Evolutionary conservation across 1,140 invertebrate genomes (phyloP).

Genomic region (Penaeus chinensis): DNA sequence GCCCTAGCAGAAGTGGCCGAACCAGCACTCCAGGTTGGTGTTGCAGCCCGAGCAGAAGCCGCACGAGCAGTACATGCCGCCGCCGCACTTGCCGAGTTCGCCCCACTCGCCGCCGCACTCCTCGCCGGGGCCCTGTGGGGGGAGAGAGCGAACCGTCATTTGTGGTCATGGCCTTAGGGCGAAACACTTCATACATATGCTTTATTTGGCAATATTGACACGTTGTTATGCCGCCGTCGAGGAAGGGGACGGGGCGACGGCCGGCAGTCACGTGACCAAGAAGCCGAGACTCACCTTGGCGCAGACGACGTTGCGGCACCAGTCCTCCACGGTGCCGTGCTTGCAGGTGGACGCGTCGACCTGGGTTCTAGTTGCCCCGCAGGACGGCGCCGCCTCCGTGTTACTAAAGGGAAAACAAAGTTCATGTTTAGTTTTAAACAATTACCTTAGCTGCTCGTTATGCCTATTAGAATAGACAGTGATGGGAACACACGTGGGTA

Average conservation of each 20-base stretch:
- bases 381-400: not conserved
- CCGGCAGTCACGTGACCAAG: not conserved
- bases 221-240: no score
- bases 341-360: not conserved
- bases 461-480: no score
- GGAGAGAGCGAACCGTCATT: no score
- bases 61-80: slow-evolving; percentile 25
- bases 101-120: slow-evolving; percentile 1
- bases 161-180: no score
- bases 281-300: slow-evolving; percentile 15
- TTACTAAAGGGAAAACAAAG: not conserved
- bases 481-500: no score
- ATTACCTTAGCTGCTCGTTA: not conserved
- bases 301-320: slow-evolving; percentile 25
- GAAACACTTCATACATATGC: not conserved
- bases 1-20: not conserved
- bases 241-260: no score
- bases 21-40: slow-evolving; percentile 16
- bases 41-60: slow-evolving; percentile 24
- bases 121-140: not conserved
- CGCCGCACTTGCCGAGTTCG: not conserved
- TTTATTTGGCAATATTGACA: not conserved
- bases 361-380: not conserved
- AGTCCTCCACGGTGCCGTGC: slow-evolving; percentile 18
- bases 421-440: not conserved